These are phyloP conservation scores for Epinephelus malabaricus DNA, from an alignment of 2,797 vertebrate genomes.

Conservation along the genomic window DNA sequence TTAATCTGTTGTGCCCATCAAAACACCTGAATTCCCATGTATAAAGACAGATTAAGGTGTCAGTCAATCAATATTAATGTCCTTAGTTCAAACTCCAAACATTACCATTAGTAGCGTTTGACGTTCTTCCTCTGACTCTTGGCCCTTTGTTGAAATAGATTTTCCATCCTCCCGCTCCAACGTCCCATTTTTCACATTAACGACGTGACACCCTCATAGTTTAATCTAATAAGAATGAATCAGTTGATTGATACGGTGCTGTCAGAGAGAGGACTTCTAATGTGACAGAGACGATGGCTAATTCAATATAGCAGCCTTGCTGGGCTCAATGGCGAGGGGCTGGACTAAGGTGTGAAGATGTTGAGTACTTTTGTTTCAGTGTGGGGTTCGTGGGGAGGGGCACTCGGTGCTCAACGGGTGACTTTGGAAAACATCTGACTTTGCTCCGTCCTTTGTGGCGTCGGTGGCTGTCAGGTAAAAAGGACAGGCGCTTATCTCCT, in stretches of 20 bases:
- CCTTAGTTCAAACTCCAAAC: slow-evolving; percentile 66
- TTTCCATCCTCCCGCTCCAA: slow-evolving; percentile 64
- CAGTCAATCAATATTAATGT: slow-evolving; percentile 67
- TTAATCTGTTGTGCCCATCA: slow-evolving; percentile 14
- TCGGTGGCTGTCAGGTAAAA: slow-evolving; percentile 66
- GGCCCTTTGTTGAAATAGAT: slow-evolving; percentile 73
- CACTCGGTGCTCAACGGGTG: slow-evolving; percentile 32
- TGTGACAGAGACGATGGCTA: slow-evolving; percentile 71
- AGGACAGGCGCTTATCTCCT: slow-evolving; percentile 79
- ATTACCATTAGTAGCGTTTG: slow-evolving; percentile 69
- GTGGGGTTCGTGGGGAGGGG: neutral
- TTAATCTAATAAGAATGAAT: slow-evolving; percentile 81
- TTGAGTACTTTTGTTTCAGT: slow-evolving; percentile 43
- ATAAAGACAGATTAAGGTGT: slow-evolving; percentile 52
- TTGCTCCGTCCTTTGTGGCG: slow-evolving; percentile 74
- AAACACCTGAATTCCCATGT: slow-evolving; percentile 31
- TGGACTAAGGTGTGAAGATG: slow-evolving; percentile 18
- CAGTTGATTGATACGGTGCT: slow-evolving; percentile 79
- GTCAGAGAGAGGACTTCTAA: slow-evolving; percentile 68
- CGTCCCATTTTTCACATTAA: slow-evolving; percentile 81
- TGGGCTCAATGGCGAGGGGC: slow-evolving; percentile 45
- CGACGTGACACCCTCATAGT: slow-evolving; percentile 73
- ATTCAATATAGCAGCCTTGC: slow-evolving; percentile 71
- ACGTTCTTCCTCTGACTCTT: slow-evolving; percentile 70
- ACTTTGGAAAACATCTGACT: slow-evolving; percentile 80